phyloP scores from a whole-genome alignment of 2,888 invertebrate genomes.

The Hipparchia sbordonii region DNA sequence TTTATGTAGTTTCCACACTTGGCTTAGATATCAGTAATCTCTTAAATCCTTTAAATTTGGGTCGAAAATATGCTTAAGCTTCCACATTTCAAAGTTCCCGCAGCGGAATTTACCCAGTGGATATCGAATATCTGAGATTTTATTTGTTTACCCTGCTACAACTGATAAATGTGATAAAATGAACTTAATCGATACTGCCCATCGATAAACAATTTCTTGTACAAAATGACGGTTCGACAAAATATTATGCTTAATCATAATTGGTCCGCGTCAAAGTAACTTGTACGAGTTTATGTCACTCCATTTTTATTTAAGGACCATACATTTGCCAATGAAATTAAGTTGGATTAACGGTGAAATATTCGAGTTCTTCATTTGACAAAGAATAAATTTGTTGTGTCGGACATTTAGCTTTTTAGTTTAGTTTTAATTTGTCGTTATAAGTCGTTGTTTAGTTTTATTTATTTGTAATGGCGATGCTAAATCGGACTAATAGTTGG shows the following conservation, averaged over 20 bases:
- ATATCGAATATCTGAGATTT: conserved; percentile 46
- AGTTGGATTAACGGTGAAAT: conserved; percentile 65
- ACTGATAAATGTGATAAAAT: conserved; percentile 39
- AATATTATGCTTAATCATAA: conserved; percentile 49
- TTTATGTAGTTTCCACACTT: background rate
- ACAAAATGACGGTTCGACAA: conserved; percentile 40
- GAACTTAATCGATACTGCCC: conserved; percentile 52
- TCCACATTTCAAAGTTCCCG: conserved; percentile 18
- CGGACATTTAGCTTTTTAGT: background rate
- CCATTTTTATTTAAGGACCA: conserved; percentile 35
- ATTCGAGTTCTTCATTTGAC: conserved; percentile 75
- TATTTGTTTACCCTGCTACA: conserved; percentile 54
- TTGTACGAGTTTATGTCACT: conserved; percentile 47
- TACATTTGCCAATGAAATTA: conserved; percentile 56
- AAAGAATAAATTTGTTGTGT: conserved; percentile 44
- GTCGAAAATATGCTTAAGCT: conserved; percentile 22
- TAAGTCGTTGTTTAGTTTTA: conserved; percentile 39
- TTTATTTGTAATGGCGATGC: conserved; percentile 66
- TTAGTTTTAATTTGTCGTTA: conserved; percentile 31
- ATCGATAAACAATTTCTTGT: conserved; percentile 61
- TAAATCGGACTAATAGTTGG: conserved; percentile 69
- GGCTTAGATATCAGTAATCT: conserved; percentile 1
- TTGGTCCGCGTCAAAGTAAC: conserved; percentile 44
- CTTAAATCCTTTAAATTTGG: background rate
- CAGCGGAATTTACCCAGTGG: conserved; percentile 38